Percentiles rank a stretch among this genome's conserved stretches.
These are phyloP conservation scores for Metellina segmentata DNA, from an alignment of 2,888 invertebrate species.

Conservation along the genomic window DNA sequence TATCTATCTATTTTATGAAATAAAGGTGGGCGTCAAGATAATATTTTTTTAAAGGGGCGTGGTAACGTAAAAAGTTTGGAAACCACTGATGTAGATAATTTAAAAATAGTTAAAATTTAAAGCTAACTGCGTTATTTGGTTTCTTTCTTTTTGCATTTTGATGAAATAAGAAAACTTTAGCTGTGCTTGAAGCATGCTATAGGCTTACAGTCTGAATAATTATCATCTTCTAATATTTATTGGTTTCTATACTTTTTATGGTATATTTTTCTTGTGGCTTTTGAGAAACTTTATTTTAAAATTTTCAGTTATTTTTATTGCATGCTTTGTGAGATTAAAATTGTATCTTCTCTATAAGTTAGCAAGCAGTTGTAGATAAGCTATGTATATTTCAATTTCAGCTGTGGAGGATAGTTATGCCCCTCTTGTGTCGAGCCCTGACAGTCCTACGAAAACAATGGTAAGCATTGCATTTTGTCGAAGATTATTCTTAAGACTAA, in stretches of 20 bases:
- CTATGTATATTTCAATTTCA: neutral
- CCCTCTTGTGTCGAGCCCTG: constrained; percentile 75
- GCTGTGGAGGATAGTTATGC: constrained; percentile 70
- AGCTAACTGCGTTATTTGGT: too few species aligned
- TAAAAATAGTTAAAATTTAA: too few species aligned
- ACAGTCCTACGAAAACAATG: constrained; percentile 67
- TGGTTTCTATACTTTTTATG: neutral
- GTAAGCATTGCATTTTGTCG: constrained; percentile 10
- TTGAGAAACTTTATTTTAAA: too few species aligned
- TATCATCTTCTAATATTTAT: neutral
- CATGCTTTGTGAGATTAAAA: neutral
- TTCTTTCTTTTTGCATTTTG: too few species aligned
- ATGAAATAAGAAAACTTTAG: too few species aligned
- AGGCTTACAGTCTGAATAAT: neutral
- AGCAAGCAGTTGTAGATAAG: neutral
- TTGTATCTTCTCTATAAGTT: neutral
- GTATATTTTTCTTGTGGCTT: too few species aligned
- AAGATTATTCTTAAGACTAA: neutral
- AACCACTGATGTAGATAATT: too few species aligned
- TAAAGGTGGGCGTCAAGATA: too few species aligned
- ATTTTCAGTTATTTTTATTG: neutral
- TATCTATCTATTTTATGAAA: too few species aligned
- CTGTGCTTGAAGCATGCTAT: neutral
- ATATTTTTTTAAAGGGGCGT: too few species aligned
- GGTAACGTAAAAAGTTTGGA: too few species aligned